A percentile compares a stretch with the other conserved stretches of the same genome.
Conservation (phyloP, 2,888 invertebrate species). For the Apotomis turbidana region DNA sequence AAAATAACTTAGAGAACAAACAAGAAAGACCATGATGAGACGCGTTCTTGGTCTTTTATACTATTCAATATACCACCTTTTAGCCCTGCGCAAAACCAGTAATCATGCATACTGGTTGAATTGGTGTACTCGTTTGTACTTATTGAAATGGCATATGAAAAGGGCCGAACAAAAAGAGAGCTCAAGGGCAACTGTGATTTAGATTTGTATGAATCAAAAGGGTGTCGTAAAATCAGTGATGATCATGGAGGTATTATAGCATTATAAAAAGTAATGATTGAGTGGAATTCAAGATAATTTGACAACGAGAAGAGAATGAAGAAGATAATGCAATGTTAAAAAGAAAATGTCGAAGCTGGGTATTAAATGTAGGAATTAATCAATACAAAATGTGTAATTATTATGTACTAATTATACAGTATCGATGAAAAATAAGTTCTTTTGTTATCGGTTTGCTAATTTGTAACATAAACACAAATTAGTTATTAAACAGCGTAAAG, state of each 20-base stretch:
- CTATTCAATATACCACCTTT: slow-evolving; percentile 7
- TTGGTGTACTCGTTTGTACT: slow-evolving; percentile 5
- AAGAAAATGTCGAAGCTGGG: too few species aligned
- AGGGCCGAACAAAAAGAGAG: slow-evolving; percentile 26
- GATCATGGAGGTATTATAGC: neutral
- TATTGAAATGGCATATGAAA: slow-evolving; percentile 16
- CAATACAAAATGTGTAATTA: too few species aligned
- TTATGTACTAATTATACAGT: too few species aligned
- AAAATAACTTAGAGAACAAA: neutral
- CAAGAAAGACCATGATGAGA: neutral
- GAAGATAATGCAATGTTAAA: too few species aligned
- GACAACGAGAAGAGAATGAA: too few species aligned
- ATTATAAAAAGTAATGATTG: neutral
- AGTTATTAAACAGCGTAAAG: too few species aligned
- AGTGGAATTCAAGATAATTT: too few species aligned
- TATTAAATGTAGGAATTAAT: too few species aligned
- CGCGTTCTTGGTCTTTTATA: neutral
- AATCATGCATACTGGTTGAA: neutral
- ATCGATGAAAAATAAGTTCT: neutral
- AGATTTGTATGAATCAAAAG: slow-evolving; percentile 11
- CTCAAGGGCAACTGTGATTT: slow-evolving; percentile 35
- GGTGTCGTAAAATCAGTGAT: neutral
- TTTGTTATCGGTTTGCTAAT: too few species aligned
- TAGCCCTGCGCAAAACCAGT: slow-evolving; percentile 15
- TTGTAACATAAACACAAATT: too few species aligned